phyloP scores from a whole-genome alignment of 2,797 vertebrate species.

The Amniataba percoides region DNA sequence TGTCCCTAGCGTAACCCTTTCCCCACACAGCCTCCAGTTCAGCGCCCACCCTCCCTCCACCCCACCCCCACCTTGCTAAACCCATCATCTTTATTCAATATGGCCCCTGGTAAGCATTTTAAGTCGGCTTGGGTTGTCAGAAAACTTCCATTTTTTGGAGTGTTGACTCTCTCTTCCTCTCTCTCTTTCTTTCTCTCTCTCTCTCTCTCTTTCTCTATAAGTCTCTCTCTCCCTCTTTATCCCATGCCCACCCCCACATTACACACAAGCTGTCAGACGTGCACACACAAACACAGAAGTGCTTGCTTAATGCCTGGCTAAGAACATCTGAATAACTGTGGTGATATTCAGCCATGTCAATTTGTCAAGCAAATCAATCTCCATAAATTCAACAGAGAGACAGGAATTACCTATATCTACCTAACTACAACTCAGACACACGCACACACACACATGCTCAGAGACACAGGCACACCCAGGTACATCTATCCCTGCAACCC shows the following conservation, averaged over 20 bases:
- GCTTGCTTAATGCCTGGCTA: slow-evolving; percentile 14
- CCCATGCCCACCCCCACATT: slow-evolving; percentile 29
- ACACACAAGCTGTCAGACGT: slow-evolving; percentile 23
- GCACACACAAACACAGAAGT: slow-evolving; percentile 14
- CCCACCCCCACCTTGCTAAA: slow-evolving; percentile 67
- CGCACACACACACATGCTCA: slow-evolving; percentile 17
- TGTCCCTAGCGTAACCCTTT: slow-evolving; percentile 71
- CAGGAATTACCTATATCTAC: slow-evolving; percentile 30
- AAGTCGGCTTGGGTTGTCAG: slow-evolving; percentile 76
- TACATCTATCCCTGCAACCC: slow-evolving; percentile 35
- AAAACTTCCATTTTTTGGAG: slow-evolving; percentile 61
- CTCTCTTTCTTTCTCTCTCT: slow-evolving; percentile 24
- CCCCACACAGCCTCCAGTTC: slow-evolving; percentile 67
- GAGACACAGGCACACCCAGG: slow-evolving; percentile 12
- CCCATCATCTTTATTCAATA: slow-evolving; percentile 83
- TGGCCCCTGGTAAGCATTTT: slow-evolving; percentile 78
- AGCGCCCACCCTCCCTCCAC: slow-evolving; percentile 5
- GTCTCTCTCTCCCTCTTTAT: slow-evolving; percentile 30
- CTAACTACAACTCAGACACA: slow-evolving; percentile 18
- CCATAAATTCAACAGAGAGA: slow-evolving; percentile 38
- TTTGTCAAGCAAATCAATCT: slow-evolving; percentile 52
- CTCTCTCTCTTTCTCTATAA: neutral
- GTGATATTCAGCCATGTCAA: slow-evolving; percentile 41
- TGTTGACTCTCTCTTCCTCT: slow-evolving; percentile 38
- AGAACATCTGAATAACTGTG: slow-evolving; percentile 26